A percentile compares a stretch with the other conserved stretches of the same genome.
Conservation (phyloP, 2,888 invertebrate genomes). For the Drosophila eohydei region DNA sequence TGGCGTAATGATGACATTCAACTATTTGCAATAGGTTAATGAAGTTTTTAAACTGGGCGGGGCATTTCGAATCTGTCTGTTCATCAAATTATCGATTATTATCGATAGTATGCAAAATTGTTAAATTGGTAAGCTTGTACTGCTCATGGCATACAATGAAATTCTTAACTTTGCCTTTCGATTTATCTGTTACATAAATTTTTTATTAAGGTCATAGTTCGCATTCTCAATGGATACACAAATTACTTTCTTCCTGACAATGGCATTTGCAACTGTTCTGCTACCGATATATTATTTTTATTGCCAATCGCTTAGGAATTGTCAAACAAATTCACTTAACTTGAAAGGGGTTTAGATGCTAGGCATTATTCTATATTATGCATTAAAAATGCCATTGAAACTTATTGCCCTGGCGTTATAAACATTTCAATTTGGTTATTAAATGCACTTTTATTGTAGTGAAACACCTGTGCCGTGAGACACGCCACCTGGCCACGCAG, state of each 20-base stretch:
- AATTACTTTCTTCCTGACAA: too few relatives aligned
- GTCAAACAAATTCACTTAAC: constrained; percentile 1
- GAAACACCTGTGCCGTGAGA: constrained; percentile 41
- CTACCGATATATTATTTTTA: background rate
- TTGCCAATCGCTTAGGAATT: background rate
- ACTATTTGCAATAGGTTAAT: too few relatives aligned
- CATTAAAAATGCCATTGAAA: background rate
- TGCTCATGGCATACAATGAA: too few relatives aligned
- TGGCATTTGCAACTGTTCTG: background rate
- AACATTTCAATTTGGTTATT: constrained; percentile 6
- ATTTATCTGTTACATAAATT: background rate
- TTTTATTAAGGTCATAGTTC: too few relatives aligned
- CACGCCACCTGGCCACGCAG: constrained; percentile 32
- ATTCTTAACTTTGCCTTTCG: too few relatives aligned
- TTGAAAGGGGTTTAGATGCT: background rate
- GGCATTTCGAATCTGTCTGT: too few relatives aligned
- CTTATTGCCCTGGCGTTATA: background rate
- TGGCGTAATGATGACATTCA: too few relatives aligned
- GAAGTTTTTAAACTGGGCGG: too few relatives aligned
- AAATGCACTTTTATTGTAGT: background rate
- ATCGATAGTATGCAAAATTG: too few relatives aligned
- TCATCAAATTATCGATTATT: too few relatives aligned
- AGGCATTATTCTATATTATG: background rate
- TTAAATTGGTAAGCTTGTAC: too few relatives aligned
- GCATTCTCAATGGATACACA: too few relatives aligned